Conservation (phyloP, 2,113 vertebrate genomes). For the Todiramphus saurophagus region DNA sequence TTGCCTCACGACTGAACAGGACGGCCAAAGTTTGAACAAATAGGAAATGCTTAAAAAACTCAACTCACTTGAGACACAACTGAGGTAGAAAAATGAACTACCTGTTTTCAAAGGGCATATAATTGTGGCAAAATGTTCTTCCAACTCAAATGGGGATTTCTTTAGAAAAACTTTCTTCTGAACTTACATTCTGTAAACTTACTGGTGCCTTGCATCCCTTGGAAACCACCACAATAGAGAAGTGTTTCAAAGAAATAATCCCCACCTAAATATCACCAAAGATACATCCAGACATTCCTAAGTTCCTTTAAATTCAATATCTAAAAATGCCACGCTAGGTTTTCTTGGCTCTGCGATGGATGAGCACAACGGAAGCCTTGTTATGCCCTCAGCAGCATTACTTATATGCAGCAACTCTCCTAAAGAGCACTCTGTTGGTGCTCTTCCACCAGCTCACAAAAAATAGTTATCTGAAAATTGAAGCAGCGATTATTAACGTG, state of each 20-base stretch:
- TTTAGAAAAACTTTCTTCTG: not conserved
- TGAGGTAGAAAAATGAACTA: not conserved
- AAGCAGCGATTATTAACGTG: conserved; percentile 50
- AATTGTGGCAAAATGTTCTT: not conserved
- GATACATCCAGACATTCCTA: not conserved
- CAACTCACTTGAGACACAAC: not conserved
- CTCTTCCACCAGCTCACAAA: conserved; percentile 51
- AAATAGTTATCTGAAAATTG: conserved; percentile 59
- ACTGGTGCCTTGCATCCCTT: not conserved
- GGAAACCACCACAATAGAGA: not conserved
- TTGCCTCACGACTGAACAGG: not conserved
- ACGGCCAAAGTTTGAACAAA: not conserved
- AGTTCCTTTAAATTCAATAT: conserved; percentile 50
- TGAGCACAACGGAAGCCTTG: conserved; percentile 63
- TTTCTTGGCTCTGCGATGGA: conserved; percentile 50
- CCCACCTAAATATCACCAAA: not conserved
- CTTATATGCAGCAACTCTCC: conserved; percentile 53
- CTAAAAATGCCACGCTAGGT: conserved; percentile 27
- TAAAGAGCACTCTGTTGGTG: conserved; percentile 65
- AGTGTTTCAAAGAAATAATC: not conserved
- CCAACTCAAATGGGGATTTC: not conserved
- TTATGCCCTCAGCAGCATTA: not conserved
- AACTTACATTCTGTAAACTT: not conserved
- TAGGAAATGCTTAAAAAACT: not conserved
- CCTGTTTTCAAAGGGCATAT: not conserved